A percentile compares a stretch with the other conserved stretches of the same genome.
phyloP scores from a whole-genome alignment of 2,888 invertebrate species.

The Limenitis camilla region DNA sequence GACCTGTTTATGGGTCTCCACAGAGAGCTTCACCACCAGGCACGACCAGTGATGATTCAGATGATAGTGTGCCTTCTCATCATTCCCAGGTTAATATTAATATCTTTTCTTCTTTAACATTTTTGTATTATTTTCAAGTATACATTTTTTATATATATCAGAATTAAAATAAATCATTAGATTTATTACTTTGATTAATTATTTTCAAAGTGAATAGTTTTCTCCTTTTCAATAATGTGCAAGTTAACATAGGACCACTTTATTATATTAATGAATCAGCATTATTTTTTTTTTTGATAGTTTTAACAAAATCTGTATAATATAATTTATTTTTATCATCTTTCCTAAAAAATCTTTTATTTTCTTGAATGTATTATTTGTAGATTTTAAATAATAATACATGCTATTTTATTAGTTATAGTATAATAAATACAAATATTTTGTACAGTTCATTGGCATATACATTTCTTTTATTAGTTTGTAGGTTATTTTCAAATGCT shows the following conservation, averaged over 20 bases:
- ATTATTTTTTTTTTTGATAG: too few relatives aligned
- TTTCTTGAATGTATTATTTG: too few relatives aligned
- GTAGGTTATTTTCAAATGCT: too few relatives aligned
- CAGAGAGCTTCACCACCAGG: conserved; percentile 79
- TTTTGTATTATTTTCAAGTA: background rate
- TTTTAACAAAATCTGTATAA: too few relatives aligned
- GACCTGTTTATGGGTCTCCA: conserved; percentile 71
- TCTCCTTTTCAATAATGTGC: too few relatives aligned
- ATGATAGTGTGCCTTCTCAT: conserved; percentile 84
- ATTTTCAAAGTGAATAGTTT: too few relatives aligned
- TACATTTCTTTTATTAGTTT: conserved; percentile 36
- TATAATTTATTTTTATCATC: too few relatives aligned
- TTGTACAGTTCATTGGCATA: conserved; percentile 65
- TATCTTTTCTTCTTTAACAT: background rate
- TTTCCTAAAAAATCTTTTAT: too few relatives aligned
- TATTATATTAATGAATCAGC: too few relatives aligned
- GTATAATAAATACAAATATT: background rate
- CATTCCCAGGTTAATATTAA: conserved; percentile 62
- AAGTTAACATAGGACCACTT: too few relatives aligned
- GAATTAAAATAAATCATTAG: background rate
- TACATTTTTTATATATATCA: background rate
- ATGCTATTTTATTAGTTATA: background rate
- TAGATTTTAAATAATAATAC: background rate
- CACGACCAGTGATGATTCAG: conserved; percentile 90
- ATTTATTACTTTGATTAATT: background rate